A percentile compares a stretch with the other conserved stretches of the same genome.
Conservation (phyloP, 1,140 invertebrate species). For the Helicoverpa zea region DNA sequence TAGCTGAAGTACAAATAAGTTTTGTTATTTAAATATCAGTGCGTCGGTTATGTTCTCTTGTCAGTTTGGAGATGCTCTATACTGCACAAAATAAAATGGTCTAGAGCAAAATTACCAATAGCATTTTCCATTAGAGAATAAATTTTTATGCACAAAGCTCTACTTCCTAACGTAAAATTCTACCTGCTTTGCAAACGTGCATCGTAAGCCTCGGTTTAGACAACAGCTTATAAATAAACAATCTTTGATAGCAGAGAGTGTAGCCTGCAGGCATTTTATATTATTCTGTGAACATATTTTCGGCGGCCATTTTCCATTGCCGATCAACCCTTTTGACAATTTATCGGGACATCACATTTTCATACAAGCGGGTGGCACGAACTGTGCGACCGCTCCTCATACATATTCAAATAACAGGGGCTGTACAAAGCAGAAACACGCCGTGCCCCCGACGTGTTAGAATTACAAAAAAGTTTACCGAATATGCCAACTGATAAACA, state of each 20-base stretch:
- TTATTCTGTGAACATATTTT: conserved; percentile 66
- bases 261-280: conserved; percentile 57
- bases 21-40: no score
- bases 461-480: conserved; percentile 80
- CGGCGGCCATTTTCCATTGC: conserved; percentile 76
- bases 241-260: conserved; percentile 54
- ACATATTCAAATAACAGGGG: conserved; percentile 83
- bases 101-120: background rate
- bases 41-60: no score
- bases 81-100: no score
- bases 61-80: no score
- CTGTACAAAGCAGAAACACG: conserved; percentile 81
- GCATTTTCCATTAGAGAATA: background rate
- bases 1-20: no score
- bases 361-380: conserved; percentile 77
- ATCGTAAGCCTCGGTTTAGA: conserved; percentile 15
- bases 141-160: conserved; percentile 2
- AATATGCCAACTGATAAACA: conserved; percentile 76
- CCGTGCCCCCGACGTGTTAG: conserved; percentile 77
- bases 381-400: conserved; percentile 76
- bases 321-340: conserved; percentile 84
- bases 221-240: conserved; percentile 56
- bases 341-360: conserved; percentile 85
- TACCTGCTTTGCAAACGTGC: conserved; percentile 25
- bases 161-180: conserved; percentile 1